Percentiles rank a stretch among this genome's conserved stretches.
These are phyloP conservation scores for Zaprionus capensis DNA, from an alignment of 1,140 invertebrate genomes.

Conservation along the genomic window DNA sequence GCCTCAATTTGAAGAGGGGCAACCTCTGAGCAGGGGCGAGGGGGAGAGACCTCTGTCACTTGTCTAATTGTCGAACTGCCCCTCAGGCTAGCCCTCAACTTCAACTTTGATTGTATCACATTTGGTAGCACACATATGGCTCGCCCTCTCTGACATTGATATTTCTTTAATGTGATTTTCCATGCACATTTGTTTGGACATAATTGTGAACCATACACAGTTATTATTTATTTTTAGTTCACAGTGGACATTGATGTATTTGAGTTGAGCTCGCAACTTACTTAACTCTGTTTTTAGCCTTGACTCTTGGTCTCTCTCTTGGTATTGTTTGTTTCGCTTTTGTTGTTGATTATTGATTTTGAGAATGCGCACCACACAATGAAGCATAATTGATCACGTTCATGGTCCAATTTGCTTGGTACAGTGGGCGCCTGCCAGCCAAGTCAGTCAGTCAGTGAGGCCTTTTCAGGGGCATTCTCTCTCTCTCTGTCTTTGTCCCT, in stretches of 20 bases:
- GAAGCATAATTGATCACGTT: constrained; percentile 80
- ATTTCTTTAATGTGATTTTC: constrained; percentile 68
- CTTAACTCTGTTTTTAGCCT: constrained; percentile 51
- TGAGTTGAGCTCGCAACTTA: constrained; percentile 27
- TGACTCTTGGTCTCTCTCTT: constrained; percentile 62
- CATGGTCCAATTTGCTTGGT: constrained; percentile 69
- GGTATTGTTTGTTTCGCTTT: constrained; percentile 39
- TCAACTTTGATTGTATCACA: constrained; percentile 15
- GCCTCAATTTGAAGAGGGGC: not conserved
- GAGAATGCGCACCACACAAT: constrained; percentile 68
- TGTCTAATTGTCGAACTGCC: constrained; percentile 22
- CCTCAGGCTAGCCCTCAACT: not conserved
- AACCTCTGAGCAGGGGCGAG: not conserved
- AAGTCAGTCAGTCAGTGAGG: no score
- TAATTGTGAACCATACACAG: constrained; percentile 66
- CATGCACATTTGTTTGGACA: constrained; percentile 65
- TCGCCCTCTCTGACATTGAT: constrained; percentile 70
- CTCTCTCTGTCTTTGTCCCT: not conserved
- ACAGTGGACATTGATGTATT: constrained; percentile 44
- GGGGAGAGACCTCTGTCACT: not conserved
- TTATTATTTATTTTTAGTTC: constrained; percentile 78
- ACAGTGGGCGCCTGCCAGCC: constrained; percentile 20
- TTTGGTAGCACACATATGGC: constrained; percentile 1
- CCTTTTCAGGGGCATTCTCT: constrained; percentile 56
- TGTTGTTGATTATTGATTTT: constrained; percentile 73